phyloP scores from a whole-genome alignment of 2,888 invertebrate genomes.

The Carterocephalus palaemon region DNA sequence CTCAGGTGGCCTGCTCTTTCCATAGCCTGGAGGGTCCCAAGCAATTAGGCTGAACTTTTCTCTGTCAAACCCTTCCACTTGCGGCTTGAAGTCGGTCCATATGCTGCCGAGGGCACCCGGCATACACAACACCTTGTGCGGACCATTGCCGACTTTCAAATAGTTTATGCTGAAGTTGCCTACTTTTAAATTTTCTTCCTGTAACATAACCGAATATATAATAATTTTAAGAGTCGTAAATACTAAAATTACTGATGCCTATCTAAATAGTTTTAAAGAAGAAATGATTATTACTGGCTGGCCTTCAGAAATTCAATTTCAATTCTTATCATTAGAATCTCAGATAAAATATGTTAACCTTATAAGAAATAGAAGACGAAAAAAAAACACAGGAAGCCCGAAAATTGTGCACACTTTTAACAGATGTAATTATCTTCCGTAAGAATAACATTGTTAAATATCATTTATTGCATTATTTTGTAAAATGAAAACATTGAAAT shows the following conservation, averaged over 20 bases:
- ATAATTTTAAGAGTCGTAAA: neutral
- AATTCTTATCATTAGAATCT: too few relatives aligned
- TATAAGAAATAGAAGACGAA: constrained; percentile 27
- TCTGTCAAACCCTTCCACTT: constrained; percentile 82
- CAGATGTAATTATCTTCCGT: constrained; percentile 31
- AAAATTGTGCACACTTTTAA: constrained; percentile 26
- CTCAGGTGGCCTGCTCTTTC: constrained; percentile 88
- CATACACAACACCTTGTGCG: constrained; percentile 82
- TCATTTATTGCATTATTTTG: too few relatives aligned
- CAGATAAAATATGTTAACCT: too few relatives aligned
- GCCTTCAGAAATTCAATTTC: too few relatives aligned
- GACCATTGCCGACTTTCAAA: constrained; percentile 80
- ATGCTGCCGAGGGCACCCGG: constrained; percentile 90
- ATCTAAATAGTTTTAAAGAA: too few relatives aligned
- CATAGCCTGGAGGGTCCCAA: constrained; percentile 94
- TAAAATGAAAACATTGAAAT: too few relatives aligned
- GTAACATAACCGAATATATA: constrained; percentile 31
- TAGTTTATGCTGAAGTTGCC: constrained; percentile 78
- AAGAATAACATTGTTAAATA: too few relatives aligned
- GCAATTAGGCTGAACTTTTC: constrained; percentile 82
- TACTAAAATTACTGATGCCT: too few relatives aligned
- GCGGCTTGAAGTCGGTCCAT: constrained; percentile 90
- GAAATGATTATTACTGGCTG: too few relatives aligned
- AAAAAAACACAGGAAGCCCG: constrained; percentile 33
- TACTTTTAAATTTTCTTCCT: constrained; percentile 83